These are phyloP conservation scores for Oscheius sp. DNA, from an alignment of 2,888 invertebrate genomes.

Conservation along the genomic window DNA sequence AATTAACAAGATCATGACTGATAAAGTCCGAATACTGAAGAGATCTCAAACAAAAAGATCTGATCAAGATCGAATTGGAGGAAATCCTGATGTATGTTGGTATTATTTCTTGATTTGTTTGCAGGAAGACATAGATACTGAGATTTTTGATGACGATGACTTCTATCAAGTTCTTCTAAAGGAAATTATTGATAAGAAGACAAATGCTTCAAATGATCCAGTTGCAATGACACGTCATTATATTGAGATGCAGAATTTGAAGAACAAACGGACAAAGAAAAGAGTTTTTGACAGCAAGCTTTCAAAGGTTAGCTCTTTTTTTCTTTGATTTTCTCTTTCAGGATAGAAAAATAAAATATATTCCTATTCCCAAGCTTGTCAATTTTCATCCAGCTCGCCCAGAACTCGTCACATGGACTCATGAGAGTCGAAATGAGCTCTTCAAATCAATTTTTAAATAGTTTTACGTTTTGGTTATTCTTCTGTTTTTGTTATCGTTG, in stretches of 20 bases:
- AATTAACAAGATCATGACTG: constrained; percentile 84
- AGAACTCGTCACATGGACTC: constrained; percentile 61
- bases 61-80: constrained; percentile 79
- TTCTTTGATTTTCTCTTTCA: constrained; percentile 19
- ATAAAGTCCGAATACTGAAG: constrained; percentile 81
- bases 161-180: constrained; percentile 92
- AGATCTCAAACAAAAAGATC: constrained; percentile 84
- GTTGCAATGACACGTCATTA: constrained; percentile 87
- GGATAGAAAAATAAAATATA: constrained; percentile 82
- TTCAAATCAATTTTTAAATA: constrained; percentile 64
- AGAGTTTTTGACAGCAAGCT: constrained; percentile 9
- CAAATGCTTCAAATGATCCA: constrained; percentile 80
- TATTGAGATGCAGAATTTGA: constrained; percentile 87
- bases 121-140: constrained; percentile 46
- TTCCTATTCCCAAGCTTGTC: constrained; percentile 70
- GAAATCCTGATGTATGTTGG: constrained; percentile 23
- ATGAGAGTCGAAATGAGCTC: constrained; percentile 66
- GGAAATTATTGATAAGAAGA: constrained; percentile 89
- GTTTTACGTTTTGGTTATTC: background rate
- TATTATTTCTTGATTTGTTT: background rate
- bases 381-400: constrained; percentile 67
- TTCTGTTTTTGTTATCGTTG: constrained; percentile 20
- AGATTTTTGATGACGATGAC: constrained; percentile 92
- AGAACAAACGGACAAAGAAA: constrained; percentile 85
- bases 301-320: constrained; percentile 19